Evolutionary conservation across 2,888 invertebrate genomes (phyloP).

Genomic region (Melieria omissa): DNA sequence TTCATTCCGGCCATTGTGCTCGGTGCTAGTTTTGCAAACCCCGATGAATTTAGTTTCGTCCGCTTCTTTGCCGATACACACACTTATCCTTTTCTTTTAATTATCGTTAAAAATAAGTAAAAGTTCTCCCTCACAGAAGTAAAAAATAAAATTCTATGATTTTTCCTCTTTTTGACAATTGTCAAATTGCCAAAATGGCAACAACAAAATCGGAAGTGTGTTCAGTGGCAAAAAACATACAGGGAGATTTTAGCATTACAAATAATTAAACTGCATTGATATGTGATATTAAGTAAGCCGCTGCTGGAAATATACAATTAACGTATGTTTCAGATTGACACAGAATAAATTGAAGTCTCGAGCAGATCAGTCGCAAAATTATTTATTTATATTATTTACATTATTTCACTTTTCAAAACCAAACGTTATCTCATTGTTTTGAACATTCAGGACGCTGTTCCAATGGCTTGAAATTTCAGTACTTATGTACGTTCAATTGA

Average conservation of each 20-base stretch:
- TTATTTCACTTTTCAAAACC: too few species aligned
- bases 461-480: too few species aligned
- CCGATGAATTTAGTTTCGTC: slow-evolving; percentile 5
- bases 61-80: slow-evolving; percentile 12
- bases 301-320: too few species aligned
- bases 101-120: slow-evolving; percentile 20
- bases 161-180: slow-evolving; percentile 31
- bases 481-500: too few species aligned
- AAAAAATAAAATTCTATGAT: slow-evolving; percentile 38
- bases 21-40: slow-evolving; percentile 1
- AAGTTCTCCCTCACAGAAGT: slow-evolving; percentile 10
- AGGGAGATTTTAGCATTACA: background rate
- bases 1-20: slow-evolving; percentile 63
- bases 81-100: slow-evolving; percentile 9
- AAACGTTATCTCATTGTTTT: too few species aligned
- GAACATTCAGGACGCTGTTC: too few species aligned
- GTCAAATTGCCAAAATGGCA: slow-evolving; percentile 25
- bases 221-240: background rate
- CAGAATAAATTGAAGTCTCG: too few species aligned
- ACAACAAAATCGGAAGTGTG: background rate
- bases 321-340: too few species aligned
- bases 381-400: too few species aligned
- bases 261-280: too few species aligned
- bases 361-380: too few species aligned
- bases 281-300: too few species aligned